Percentiles rank a stretch among this genome's conserved stretches.
Conservation (phyloP, 2,888 invertebrate genomes). For the Ferdinandea cuprea region DNA sequence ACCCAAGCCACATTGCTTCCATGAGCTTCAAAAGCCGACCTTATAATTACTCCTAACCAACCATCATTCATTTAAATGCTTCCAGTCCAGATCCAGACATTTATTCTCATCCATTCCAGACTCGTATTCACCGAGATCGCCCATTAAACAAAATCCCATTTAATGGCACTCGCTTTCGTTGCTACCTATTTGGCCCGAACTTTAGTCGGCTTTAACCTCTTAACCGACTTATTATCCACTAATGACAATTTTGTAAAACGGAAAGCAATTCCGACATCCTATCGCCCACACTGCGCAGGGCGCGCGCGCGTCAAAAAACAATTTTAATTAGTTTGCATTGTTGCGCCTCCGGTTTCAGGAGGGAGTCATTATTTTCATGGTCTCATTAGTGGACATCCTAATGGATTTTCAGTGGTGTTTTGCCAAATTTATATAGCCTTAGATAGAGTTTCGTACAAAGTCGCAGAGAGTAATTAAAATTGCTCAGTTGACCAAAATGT, state of each 20-base stretch:
- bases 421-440: constrained; percentile 40
- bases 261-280: constrained; percentile 16
- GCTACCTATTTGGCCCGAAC: neutral
- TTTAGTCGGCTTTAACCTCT: constrained; percentile 31
- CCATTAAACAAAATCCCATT: too few species aligned
- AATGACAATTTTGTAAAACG: constrained; percentile 61
- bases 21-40: too few species aligned
- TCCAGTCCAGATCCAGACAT: too few species aligned
- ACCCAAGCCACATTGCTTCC: too few species aligned
- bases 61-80: too few species aligned
- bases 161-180: neutral
- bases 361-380: constrained; percentile 67
- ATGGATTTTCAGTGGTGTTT: constrained; percentile 70
- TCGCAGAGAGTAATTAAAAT: constrained; percentile 60
- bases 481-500: constrained; percentile 41
- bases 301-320: constrained; percentile 52
- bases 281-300: neutral
- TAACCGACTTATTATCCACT: constrained; percentile 64
- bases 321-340: constrained; percentile 74
- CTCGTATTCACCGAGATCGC: too few species aligned
- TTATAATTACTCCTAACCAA: too few species aligned
- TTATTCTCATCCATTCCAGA: too few species aligned
- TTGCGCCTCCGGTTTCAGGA: constrained; percentile 50
- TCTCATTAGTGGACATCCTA: constrained; percentile 71
- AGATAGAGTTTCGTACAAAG: constrained; percentile 30